Evolutionary conservation across 2,888 invertebrate genomes (phyloP).

Genomic region (Orthonevra nobilis): DNA sequence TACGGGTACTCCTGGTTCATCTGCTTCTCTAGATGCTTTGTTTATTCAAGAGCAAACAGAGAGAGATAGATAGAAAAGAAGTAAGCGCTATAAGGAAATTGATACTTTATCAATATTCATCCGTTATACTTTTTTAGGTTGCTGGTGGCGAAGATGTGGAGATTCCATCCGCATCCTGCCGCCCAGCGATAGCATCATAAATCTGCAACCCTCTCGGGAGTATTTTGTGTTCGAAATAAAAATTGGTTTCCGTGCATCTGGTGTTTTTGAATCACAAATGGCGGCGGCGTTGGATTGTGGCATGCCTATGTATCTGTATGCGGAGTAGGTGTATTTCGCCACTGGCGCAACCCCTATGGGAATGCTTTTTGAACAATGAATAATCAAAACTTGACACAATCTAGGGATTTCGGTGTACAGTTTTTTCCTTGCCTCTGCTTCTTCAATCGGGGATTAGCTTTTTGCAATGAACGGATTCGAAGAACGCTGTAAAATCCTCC

Average conservation of each 20-base stretch:
- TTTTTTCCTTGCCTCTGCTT: slow-evolving; percentile 12
- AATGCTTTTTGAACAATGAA: slow-evolving; percentile 26
- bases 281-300: too few species aligned
- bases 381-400: slow-evolving; percentile 61
- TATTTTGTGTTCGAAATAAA: slow-evolving; percentile 47
- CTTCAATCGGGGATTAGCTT: slow-evolving; percentile 26
- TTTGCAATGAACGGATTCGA: slow-evolving; percentile 21
- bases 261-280: slow-evolving; percentile 16
- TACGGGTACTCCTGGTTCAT: background rate
- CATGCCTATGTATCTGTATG: too few species aligned
- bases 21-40: slow-evolving; percentile 37
- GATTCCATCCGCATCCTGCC: slow-evolving; percentile 32
- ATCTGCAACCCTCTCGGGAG: slow-evolving; percentile 44
- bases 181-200: slow-evolving; percentile 34
- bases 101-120: slow-evolving; percentile 67
- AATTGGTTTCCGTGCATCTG: slow-evolving; percentile 46
- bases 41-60: slow-evolving; percentile 32
- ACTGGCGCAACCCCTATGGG: slow-evolving; percentile 7
- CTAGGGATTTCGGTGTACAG: slow-evolving; percentile 32
- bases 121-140: slow-evolving; percentile 41
- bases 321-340: too few species aligned
- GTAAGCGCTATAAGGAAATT: slow-evolving; percentile 54
- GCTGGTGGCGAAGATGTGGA: background rate
- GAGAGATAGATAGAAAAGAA: slow-evolving; percentile 3
- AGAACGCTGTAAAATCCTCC: too few species aligned